A percentile compares a stretch with the other conserved stretches of the same genome.
Conservation (phyloP, 2,888 invertebrate species). For the Digitonthophagus gazella region DNA sequence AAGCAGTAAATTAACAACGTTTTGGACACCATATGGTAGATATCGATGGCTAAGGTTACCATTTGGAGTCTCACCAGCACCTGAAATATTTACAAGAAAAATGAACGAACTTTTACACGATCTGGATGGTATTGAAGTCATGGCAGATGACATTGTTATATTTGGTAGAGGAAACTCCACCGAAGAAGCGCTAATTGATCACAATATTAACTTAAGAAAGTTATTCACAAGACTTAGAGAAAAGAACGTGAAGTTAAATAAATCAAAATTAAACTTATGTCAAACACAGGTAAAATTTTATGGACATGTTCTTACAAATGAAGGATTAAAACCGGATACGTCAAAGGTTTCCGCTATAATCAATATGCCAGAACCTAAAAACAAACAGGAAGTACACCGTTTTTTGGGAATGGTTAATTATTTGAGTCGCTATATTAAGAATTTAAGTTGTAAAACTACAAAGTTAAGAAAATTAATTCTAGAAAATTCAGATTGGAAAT, state of each 20-base stretch:
- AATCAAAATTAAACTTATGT: conserved; percentile 21
- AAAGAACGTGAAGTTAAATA: conserved; percentile 20
- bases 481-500: conserved; percentile 2
- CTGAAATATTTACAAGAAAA: conserved; percentile 23
- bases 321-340: conserved; percentile 22
- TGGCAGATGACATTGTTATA: conserved; percentile 28
- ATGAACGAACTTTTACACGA: conserved; percentile 22
- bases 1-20: conserved; percentile 19
- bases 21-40: conserved; percentile 21
- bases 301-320: conserved; percentile 12
- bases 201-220: conserved; percentile 27
- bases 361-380: conserved; percentile 16
- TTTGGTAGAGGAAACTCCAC: conserved; percentile 23
- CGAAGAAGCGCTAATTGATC: conserved; percentile 28
- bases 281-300: conserved; percentile 20
- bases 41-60: conserved; percentile 19
- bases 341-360: conserved; percentile 13
- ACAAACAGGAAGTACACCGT: conserved; percentile 17
- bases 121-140: conserved; percentile 25
- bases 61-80: conserved; percentile 20
- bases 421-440: conserved; percentile 18
- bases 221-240: conserved; percentile 27
- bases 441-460: conserved; percentile 7
- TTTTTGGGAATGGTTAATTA: conserved; percentile 23
- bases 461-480: conserved; percentile 4